Conservation (phyloP, 2,888 invertebrate genomes). For the Tachina lurida region DNA sequence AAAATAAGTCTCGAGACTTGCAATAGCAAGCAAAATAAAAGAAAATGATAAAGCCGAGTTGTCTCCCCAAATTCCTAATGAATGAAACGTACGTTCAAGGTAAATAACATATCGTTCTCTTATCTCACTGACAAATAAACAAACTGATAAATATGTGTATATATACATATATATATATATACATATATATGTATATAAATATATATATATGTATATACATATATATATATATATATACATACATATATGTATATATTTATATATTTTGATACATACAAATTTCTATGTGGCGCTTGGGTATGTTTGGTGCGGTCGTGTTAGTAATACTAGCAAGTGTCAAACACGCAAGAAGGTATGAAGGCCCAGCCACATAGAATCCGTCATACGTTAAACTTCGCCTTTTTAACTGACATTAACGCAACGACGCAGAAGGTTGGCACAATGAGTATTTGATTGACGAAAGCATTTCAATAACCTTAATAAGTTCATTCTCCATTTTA, state of each 20-base stretch:
- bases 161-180: too few species aligned
- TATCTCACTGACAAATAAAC: slow-evolving; percentile 39
- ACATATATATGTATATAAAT: too few species aligned
- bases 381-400: too few species aligned
- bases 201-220: too few species aligned
- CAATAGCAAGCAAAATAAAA: slow-evolving; percentile 56
- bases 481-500: too few species aligned
- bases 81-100: slow-evolving; percentile 70
- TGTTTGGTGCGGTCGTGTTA: neutral
- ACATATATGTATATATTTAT: neutral
- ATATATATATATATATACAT: neutral
- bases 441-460: too few species aligned
- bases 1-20: slow-evolving; percentile 73
- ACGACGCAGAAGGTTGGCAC: too few species aligned
- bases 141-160: neutral
- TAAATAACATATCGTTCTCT: slow-evolving; percentile 47
- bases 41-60: slow-evolving; percentile 77
- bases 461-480: too few species aligned
- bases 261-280: neutral
- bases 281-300: too few species aligned
- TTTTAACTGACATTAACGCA: too few species aligned
- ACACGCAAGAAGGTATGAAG: neutral
- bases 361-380: too few species aligned
- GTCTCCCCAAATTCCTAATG: slow-evolving; percentile 77
- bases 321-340: neutral